Evolutionary conservation across 2,888 invertebrate species (phyloP).

Genomic region (Phortica okadai): DNA sequence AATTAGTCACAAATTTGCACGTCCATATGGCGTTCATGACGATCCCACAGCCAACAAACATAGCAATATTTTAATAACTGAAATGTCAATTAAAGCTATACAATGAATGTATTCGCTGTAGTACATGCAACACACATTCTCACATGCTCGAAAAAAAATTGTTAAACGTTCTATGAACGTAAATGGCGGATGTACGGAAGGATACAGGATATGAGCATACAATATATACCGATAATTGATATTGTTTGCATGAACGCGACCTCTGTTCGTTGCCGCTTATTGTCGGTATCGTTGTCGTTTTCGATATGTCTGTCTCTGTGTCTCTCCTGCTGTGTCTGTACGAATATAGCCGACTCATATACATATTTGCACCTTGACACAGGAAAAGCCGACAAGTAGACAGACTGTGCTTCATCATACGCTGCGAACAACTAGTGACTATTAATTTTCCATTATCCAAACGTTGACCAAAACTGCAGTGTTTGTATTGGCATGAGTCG

Average conservation of each 20-base stretch:
- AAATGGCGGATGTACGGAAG: slow-evolving; percentile 35
- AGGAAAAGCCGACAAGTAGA: background rate
- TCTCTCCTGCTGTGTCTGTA: slow-evolving; percentile 7
- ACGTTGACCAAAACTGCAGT: slow-evolving; percentile 24
- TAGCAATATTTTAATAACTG: slow-evolving; percentile 67
- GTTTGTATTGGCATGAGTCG: background rate
- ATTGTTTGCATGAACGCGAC: slow-evolving; percentile 62
- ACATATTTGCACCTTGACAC: slow-evolving; percentile 52
- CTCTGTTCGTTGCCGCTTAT: background rate
- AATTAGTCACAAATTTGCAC: slow-evolving; percentile 17
- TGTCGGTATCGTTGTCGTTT: background rate
- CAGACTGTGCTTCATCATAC: too few relatives aligned
- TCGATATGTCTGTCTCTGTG: slow-evolving; percentile 44
- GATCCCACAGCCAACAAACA: slow-evolving; percentile 23
- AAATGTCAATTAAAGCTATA: slow-evolving; percentile 67
- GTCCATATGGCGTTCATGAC: background rate
- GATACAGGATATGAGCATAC: background rate
- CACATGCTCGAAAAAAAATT: slow-evolving; percentile 35
- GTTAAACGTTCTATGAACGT: slow-evolving; percentile 51
- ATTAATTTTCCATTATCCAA: slow-evolving; percentile 59
- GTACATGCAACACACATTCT: slow-evolving; percentile 35
- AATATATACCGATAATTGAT: slow-evolving; percentile 61
- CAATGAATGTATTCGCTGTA: slow-evolving; percentile 48
- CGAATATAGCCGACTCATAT: slow-evolving; percentile 20
- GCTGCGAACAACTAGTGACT: slow-evolving; percentile 50